Evolutionary conservation across 2,797 vertebrate genomes (phyloP).

Genomic region (Xyrichtys novacula): DNA sequence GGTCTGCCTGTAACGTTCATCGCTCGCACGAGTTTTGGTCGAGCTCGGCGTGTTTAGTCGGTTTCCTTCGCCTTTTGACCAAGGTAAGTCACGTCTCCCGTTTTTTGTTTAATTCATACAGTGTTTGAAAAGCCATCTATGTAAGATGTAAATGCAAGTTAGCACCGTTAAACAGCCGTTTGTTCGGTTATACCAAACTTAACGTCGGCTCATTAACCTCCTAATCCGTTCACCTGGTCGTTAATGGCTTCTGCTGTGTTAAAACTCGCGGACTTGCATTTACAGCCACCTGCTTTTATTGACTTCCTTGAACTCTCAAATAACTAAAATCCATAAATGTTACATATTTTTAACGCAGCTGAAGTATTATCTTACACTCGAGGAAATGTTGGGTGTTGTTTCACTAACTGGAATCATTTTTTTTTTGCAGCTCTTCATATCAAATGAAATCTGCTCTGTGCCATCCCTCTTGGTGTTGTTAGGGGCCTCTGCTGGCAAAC

Average conservation of each 20-base stretch:
- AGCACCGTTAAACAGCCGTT: neutral
- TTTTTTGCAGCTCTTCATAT: conserved; percentile 56
- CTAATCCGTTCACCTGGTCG: conserved; percentile 35
- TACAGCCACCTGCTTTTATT: conserved; percentile 30
- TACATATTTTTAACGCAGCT: neutral
- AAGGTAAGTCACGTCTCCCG: conserved; percentile 50
- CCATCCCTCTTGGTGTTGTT: conserved; percentile 60
- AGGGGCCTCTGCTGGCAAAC: conserved; percentile 77
- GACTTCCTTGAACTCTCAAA: neutral
- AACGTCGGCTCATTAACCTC: conserved; percentile 21
- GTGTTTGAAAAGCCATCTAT: neutral
- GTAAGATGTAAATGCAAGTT: neutral
- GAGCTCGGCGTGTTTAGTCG: conserved; percentile 10
- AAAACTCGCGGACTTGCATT: conserved; percentile 29
- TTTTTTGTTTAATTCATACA: neutral
- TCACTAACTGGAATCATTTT: conserved; percentile 39
- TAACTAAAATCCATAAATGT: neutral
- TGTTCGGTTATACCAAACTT: conserved; percentile 24
- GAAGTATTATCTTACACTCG: neutral
- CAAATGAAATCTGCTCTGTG: conserved; percentile 64
- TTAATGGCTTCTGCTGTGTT: conserved; percentile 16
- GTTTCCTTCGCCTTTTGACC: conserved; percentile 14
- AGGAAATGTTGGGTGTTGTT: neutral
- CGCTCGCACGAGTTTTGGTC: conserved; percentile 21
- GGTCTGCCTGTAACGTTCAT: conserved; percentile 23